A percentile compares a stretch with the other conserved stretches of the same genome.
Evolutionary conservation across 2,888 invertebrate species (phyloP).

Genomic region (Scaeva pyrastri): DNA sequence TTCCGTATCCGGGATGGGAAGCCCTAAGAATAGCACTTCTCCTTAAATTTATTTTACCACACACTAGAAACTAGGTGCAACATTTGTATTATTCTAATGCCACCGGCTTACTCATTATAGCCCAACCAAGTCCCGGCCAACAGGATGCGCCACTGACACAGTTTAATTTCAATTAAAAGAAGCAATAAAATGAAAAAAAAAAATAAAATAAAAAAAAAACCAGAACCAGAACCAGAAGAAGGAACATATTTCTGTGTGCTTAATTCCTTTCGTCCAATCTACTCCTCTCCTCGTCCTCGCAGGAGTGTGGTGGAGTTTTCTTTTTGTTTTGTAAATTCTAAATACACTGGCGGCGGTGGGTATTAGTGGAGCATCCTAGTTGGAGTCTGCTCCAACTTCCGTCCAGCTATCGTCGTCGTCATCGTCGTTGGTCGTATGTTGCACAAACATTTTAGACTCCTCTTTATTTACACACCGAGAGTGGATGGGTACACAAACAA

Average conservation of each 20-base stretch:
- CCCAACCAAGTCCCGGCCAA: not conserved
- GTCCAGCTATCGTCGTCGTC: slow-evolving; percentile 42
- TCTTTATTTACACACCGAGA: slow-evolving; percentile 42
- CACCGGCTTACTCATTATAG: slow-evolving; percentile 56
- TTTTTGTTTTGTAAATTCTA: slow-evolving; percentile 37
- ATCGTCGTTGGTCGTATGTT: slow-evolving; percentile 3
- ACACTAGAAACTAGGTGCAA: slow-evolving; percentile 40
- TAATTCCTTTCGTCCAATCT: slow-evolving; percentile 26
- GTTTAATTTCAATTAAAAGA: slow-evolving; percentile 73
- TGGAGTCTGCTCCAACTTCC: slow-evolving; percentile 37
- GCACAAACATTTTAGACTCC: slow-evolving; percentile 49
- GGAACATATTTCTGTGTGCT: slow-evolving; percentile 13
- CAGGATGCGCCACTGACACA: slow-evolving; percentile 73
- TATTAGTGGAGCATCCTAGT: slow-evolving; percentile 27
- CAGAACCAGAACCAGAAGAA: slow-evolving; percentile 6
- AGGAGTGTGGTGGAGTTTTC: slow-evolving; percentile 13
- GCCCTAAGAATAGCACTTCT: slow-evolving; percentile 8
- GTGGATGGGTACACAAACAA: slow-evolving; percentile 2
- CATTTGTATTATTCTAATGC: slow-evolving; percentile 58
- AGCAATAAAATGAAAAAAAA: not conserved
- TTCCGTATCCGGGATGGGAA: too few species aligned
- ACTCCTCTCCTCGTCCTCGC: slow-evolving; percentile 9
- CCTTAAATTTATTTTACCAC: slow-evolving; percentile 4
- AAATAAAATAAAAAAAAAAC: slow-evolving; percentile 8
- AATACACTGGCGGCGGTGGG: slow-evolving; percentile 42